Percentiles rank a stretch among this genome's conserved stretches.
phyloP scores from a whole-genome alignment of 2,888 invertebrate genomes.

The Drosophila paracracens region DNA sequence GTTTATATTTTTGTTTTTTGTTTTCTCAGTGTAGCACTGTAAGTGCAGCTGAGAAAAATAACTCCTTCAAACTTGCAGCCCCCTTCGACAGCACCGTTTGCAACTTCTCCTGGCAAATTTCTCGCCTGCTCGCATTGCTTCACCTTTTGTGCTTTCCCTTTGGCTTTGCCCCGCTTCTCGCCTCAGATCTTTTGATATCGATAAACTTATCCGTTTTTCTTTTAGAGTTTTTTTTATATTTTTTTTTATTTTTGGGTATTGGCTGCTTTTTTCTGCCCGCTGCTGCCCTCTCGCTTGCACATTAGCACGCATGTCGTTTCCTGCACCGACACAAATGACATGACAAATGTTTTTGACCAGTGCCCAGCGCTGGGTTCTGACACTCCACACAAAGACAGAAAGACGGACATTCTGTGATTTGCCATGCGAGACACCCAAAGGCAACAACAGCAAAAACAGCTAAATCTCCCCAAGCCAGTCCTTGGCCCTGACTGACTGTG shows the following conservation, averaged over 20 bases:
- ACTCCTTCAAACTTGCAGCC: neutral
- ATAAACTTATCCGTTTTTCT: constrained; percentile 70
- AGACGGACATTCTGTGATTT: constrained; percentile 11
- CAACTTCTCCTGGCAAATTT: constrained; percentile 8
- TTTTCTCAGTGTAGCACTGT: constrained; percentile 3
- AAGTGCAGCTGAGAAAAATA: constrained; percentile 4
- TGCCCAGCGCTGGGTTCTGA: constrained; percentile 44
- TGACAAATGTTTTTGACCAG: constrained; percentile 82
- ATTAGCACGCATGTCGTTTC: constrained; percentile 77
- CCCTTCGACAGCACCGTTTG: constrained; percentile 8
- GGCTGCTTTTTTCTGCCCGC: neutral
- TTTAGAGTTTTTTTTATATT: neutral
- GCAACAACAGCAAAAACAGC: constrained; percentile 28
- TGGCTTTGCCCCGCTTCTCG: constrained; percentile 15
- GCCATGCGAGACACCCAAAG: constrained; percentile 54
- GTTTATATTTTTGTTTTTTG: neutral
- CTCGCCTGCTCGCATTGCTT: constrained; percentile 37
- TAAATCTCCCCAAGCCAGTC: constrained; percentile 11
- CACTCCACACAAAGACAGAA: constrained; percentile 26
- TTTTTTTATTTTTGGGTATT: constrained; percentile 12
- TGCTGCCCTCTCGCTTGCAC: constrained; percentile 47
- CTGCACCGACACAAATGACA: constrained; percentile 82
- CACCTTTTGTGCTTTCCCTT: constrained; percentile 34
- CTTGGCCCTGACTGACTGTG: constrained; percentile 12
- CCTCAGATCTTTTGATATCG: constrained; percentile 67